Conservation (phyloP, 2,113 vertebrate species). For the Clinocottus analis region DNA sequence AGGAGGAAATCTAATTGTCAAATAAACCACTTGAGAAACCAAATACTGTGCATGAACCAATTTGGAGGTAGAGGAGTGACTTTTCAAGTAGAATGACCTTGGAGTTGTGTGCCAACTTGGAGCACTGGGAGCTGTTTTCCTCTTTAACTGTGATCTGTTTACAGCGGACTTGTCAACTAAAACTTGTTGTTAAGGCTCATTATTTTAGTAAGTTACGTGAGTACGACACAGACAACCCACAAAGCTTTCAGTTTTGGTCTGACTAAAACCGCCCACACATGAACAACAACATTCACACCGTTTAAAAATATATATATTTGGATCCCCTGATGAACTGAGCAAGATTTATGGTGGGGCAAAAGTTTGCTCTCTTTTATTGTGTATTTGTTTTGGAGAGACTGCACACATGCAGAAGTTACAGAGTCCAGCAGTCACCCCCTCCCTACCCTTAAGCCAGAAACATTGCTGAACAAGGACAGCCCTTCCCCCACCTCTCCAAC, state of each 20-base stretch:
- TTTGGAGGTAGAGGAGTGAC: slow-evolving; percentile 1
- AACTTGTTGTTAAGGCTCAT: slow-evolving; percentile 1
- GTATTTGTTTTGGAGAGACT: slow-evolving; percentile 73
- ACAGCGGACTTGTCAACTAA: not conserved
- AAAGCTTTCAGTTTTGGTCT: not conserved
- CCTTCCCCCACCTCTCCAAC: slow-evolving; percentile 58
- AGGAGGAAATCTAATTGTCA: not conserved
- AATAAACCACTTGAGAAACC: not conserved
- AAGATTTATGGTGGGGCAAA: slow-evolving; percentile 41
- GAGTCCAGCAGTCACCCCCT: slow-evolving; percentile 16
- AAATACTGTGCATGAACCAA: not conserved
- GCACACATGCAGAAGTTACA: slow-evolving; percentile 52
- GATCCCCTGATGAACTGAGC: slow-evolving; percentile 15
- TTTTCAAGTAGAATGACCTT: too few species aligned
- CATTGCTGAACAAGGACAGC: slow-evolving; percentile 59
- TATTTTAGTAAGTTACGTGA: not conserved
- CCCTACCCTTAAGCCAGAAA: slow-evolving; percentile 54
- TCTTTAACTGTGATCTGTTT: not conserved
- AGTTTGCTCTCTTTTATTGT: slow-evolving; percentile 52
- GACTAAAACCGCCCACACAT: not conserved
- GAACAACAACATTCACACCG: not conserved
- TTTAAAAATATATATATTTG: not conserved
- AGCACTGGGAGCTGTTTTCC: not conserved
- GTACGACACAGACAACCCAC: not conserved
- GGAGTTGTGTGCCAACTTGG: not conserved